Base-by-base conservation (phyloP, 2,888 invertebrate genomes). In the Tipula lateralis region DNA sequence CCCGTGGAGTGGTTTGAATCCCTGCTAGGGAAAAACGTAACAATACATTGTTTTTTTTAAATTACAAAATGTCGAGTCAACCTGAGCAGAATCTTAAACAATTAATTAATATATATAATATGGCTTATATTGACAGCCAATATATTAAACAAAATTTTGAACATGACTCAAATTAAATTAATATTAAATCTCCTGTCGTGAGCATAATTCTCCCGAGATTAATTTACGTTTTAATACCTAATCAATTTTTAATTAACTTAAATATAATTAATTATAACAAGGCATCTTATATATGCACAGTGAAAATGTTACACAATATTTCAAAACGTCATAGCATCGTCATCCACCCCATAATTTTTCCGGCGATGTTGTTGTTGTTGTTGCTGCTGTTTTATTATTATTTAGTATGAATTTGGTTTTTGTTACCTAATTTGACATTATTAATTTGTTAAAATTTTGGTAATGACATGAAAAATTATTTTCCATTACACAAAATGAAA, bases 391-490 rank as follows among this genome's bases (percentile, higher is more conserved):
- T n/a, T n/a, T n/a, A n/a, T n/a, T 50, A 16, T 50, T 50, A 50
- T 16, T 50, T 50, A 50, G 44, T 50, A n/a, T n/a, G 44, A 66
- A 24, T 66, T 66, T n/a, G 19, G 24, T n/a, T 66, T 24, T 66
- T 24, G 66, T 66, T 66, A 24, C 66, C 66, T 24, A 66, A 66
- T 66, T 66, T 66, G 66, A 66, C 66, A 66, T 24, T 66, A 66
- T 66, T 66, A 66, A 66, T 66, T 66, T 66, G 66, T 66, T 66
- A 66, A 66, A 66, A 66, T 66, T 66, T 24, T 66, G 66, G 66
- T 66, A 66, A 66, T 66, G 66, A 66, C 66, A 66, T 66, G 66
- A 66, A 66, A 66, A 66, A 66, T 66, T 66, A 66, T 66, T 66
- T 66, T 66, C 66, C 19, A 50, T 50, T 6, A 16, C 44, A 16